Base-by-base conservation (phyloP, 2,113 vertebrate species). In the Pterophyllum scalare region DNA sequence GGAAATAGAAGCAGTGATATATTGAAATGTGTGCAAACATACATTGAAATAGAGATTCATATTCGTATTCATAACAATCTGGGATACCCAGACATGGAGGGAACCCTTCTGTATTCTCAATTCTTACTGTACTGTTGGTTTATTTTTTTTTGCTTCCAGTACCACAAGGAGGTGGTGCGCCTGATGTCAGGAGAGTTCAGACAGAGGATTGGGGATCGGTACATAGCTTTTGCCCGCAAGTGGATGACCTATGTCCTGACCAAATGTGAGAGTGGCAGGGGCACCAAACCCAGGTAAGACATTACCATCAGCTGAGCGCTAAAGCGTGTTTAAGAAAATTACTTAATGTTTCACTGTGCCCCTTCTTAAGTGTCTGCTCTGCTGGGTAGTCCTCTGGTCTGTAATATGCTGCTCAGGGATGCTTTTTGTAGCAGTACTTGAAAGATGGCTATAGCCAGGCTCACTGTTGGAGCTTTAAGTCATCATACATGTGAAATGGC, bases 211-310 rank as follows among this genome's bases (percentile, higher is more conserved):
- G 98, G 98, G 58, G 98, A 99, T 76, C 97, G 96, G 67, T 99
- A 99, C 65, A 99, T 99, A 76, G 96, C 91, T 86, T 99, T 99
- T 93, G 98, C 98, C 80, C 96, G 97, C 79, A 99, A 99, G 77
- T 99, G 98, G 98, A 99, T 99, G 98, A 99, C 96, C 89, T 99
- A 98, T 2, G 98, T 99, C 22, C 95, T 99, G 52, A 99, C 98
- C 26, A 98, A 99, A 91, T 99, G 98, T 90, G 98, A 99, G 95
- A 99, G 98, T 11, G 98, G 98, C 49, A 91, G 97, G 89, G 98
- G 98, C 74, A 99, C 98, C 35, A 96, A 98, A 88, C 98, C 98
- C 91, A 98, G 98, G 98, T 99, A 95, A 96, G 90, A 75, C 54
- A 2, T 35, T 17, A 6, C n/a, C 8, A 57, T 43, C 6, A 64